Evolutionary conservation across 2,888 invertebrate species (phyloP).

Genomic region (Lithophane leautieri): DNA sequence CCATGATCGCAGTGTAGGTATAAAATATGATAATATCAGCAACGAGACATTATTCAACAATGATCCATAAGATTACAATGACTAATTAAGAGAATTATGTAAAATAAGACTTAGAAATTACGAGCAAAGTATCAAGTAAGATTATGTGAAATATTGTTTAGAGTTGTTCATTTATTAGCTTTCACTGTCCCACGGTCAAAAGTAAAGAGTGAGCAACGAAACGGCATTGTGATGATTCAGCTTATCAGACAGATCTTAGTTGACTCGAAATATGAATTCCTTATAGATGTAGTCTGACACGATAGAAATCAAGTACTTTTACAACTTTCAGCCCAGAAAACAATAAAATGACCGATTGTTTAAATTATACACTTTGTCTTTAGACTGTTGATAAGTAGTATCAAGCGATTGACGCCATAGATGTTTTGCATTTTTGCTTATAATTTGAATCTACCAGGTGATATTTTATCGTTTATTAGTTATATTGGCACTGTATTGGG

Average conservation of each 20-base stretch:
- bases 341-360: not conserved
- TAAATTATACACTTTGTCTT: no score
- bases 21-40: constrained; percentile 39
- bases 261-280: constrained; percentile 46
- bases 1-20: constrained; percentile 6
- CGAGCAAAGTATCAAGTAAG: constrained; percentile 72
- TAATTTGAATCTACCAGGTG: not conserved
- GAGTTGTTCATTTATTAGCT: constrained; percentile 76
- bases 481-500: not conserved
- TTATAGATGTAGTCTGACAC: constrained; percentile 28
- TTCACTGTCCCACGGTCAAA: constrained; percentile 83
- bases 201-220: constrained; percentile 57
- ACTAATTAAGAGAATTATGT: constrained; percentile 62
- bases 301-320: constrained; percentile 17
- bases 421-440: not conserved
- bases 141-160: constrained; percentile 82
- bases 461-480: not conserved
- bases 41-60: constrained; percentile 50
- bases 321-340: constrained; percentile 15
- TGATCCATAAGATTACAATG: constrained; percentile 53
- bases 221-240: constrained; percentile 64
- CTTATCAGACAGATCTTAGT: constrained; percentile 64
- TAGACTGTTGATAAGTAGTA: no score
- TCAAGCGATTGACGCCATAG: no score
- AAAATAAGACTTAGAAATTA: constrained; percentile 66